Evolutionary conservation across 2,888 invertebrate species (phyloP).

Genomic region (Platypus cylindrus): DNA sequence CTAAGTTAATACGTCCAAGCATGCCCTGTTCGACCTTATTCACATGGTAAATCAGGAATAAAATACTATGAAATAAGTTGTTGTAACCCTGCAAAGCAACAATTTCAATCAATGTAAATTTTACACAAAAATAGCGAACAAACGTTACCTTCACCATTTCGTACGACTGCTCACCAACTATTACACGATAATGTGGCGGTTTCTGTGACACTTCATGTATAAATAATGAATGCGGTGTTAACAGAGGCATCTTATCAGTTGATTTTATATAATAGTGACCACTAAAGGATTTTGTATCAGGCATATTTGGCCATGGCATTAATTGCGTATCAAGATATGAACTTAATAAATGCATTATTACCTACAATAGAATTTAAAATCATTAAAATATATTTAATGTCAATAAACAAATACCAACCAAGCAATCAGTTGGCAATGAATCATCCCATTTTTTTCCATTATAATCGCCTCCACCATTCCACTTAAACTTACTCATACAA

Average conservation of each 20-base stretch:
- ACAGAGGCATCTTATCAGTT: conserved; percentile 34
- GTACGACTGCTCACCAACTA: conserved; percentile 50
- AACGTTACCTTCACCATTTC: conserved; percentile 57
- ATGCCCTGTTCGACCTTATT: conserved; percentile 60
- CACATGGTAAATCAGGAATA: conserved; percentile 68
- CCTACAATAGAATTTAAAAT: conserved; percentile 36
- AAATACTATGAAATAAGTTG: conserved; percentile 75
- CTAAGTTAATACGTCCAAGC: conserved; percentile 65
- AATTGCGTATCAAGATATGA: conserved; percentile 78
- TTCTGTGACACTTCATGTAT: conserved; percentile 49
- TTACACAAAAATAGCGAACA: background rate
- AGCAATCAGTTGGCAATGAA: conserved; percentile 75
- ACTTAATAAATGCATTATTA: conserved; percentile 73
- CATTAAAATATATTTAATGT: background rate
- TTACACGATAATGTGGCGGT: conserved; percentile 61
- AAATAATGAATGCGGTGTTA: conserved; percentile 40
- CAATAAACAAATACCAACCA: conserved; percentile 40
- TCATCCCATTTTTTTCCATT: conserved; percentile 70
- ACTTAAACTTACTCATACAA: conserved; percentile 78
- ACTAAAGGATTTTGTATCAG: conserved; percentile 53
- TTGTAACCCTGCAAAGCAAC: conserved; percentile 57
- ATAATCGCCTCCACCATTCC: conserved; percentile 69
- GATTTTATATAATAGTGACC: conserved; percentile 38
- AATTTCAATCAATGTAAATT: background rate
- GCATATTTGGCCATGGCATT: conserved; percentile 49